phyloP scores from a whole-genome alignment of 2,113 vertebrate species.

The Limanda limanda region DNA sequence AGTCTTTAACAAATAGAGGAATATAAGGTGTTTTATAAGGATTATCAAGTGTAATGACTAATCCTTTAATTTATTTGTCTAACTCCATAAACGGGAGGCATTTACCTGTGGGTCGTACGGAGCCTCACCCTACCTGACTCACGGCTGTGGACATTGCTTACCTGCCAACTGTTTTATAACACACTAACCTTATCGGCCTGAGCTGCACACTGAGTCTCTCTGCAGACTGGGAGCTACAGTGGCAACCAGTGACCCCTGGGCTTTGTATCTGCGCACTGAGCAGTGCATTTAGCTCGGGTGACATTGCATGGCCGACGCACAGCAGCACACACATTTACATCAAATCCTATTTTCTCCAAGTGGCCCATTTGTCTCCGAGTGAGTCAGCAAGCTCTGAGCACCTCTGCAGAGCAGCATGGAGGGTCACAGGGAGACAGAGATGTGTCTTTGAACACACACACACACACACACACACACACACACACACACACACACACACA shows the following conservation, averaged over 20 bases:
- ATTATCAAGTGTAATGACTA: neutral
- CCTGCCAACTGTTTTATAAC: conserved; percentile 35
- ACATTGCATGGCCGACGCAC: conserved; percentile 49
- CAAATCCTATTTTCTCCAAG: conserved; percentile 69
- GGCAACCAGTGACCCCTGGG: conserved; percentile 27
- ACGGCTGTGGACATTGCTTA: conserved; percentile 35
- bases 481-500: conserved; percentile 17
- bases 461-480: conserved; percentile 6
- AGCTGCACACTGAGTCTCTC: neutral
- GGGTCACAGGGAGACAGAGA: conserved; percentile 62
- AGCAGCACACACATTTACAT: conserved; percentile 46
- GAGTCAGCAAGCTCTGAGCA: conserved; percentile 75
- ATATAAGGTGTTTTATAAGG: too few relatives aligned
- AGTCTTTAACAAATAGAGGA: too few relatives aligned
- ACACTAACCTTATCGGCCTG: conserved; percentile 29
- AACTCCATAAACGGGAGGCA: neutral
- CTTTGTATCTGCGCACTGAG: conserved; percentile 14
- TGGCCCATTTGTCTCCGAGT: conserved; percentile 71
- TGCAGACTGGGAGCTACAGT: conserved; percentile 9
- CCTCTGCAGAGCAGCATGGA: conserved; percentile 64
- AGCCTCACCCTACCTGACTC: conserved; percentile 25
- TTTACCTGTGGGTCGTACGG: conserved; percentile 10
- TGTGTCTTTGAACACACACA: conserved; percentile 52
- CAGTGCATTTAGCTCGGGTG: conserved; percentile 43
- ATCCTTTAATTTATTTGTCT: neutral